Evolutionary conservation across 1,140 invertebrate genomes (phyloP), one percentile per base, ranked within the genome.

Genomic region (Meloidogyne floridensis): DNA sequence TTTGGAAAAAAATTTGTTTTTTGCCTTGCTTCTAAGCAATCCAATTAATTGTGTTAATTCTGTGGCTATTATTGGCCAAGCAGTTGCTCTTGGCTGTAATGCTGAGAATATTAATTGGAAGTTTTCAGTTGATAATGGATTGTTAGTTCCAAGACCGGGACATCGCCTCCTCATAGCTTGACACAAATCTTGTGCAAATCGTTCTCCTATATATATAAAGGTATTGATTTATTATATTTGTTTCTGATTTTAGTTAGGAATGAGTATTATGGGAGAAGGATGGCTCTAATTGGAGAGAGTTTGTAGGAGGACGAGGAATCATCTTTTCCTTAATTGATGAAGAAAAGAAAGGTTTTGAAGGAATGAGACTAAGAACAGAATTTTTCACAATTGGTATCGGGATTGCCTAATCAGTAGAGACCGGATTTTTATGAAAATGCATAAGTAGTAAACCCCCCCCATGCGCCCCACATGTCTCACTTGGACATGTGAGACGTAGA

Each of bases 161-260:
- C 78, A 83, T 20, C 86, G 51, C 20, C 79, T 20, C 20, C 76
- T 83, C n/a, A 86, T 42, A 53, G 70, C 86, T 11, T 86, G 80
- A 42, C 83, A 84, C 13, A 86, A 43, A 75, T 87, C 82, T 74
- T 86, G 75, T 11, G 86, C 85, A 82, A 86, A 86, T 15, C 73
- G 56, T 59, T 86, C 86, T n/a, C 59, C 84, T 85, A 56, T 18
- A 84, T 32, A 32, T 32, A 32, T 32, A 80, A 15, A 15, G 11
- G 20, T 6, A 13, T 20, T 15, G 82, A 77, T 47, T 77, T 56
- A 0, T 43, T 20, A 15, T 18, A 20, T 20, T 74, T 18, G 15
- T 32, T 74, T 32, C 32, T 74, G 11, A 18, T 10, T 69, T 75
- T 69, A 42, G 13, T 7, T n/a, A 6, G 11, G 13, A 18, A 10